Conservation (phyloP, 2,797 vertebrate species). For the Pseudotriccus pelzelni region DNA sequence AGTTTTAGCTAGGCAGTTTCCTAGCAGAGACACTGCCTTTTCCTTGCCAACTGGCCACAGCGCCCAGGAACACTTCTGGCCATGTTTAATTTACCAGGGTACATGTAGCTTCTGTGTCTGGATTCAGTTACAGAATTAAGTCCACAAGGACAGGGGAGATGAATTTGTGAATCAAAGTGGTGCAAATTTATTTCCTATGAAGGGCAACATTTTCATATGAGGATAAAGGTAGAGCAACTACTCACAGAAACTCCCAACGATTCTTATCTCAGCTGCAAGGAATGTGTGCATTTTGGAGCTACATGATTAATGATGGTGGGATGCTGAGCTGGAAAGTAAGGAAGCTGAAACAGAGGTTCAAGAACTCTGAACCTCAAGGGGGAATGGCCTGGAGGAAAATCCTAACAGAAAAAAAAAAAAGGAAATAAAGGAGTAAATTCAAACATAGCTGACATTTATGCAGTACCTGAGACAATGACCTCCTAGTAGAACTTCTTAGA, state of each 20-base stretch:
- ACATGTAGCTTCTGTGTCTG: not conserved
- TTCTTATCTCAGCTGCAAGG: slow-evolving; percentile 9
- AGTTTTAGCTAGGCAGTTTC: not conserved
- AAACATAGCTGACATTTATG: not conserved
- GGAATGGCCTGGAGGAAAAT: not conserved
- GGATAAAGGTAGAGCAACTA: not conserved
- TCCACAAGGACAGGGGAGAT: not conserved
- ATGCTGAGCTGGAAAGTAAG: not conserved
- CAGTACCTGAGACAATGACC: not conserved
- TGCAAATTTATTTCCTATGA: not conserved
- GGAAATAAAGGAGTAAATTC: slow-evolving; percentile 19
- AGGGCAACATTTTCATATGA: not conserved
- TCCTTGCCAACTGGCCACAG: not conserved
- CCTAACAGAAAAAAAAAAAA: not conserved
- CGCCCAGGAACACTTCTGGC: not conserved
- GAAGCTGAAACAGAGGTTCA: not conserved
- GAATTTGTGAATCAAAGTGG: not conserved
- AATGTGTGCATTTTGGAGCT: slow-evolving; percentile 5
- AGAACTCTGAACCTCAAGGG: not conserved
- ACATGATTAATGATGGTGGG: not conserved
- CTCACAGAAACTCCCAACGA: not conserved
- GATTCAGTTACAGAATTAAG: not conserved
- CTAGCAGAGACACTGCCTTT: not conserved
- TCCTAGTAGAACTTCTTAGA: not conserved
- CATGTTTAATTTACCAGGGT: slow-evolving; percentile 22